Conservation (phyloP, 2,888 invertebrate species). For the Rugalucina vietnamica region DNA sequence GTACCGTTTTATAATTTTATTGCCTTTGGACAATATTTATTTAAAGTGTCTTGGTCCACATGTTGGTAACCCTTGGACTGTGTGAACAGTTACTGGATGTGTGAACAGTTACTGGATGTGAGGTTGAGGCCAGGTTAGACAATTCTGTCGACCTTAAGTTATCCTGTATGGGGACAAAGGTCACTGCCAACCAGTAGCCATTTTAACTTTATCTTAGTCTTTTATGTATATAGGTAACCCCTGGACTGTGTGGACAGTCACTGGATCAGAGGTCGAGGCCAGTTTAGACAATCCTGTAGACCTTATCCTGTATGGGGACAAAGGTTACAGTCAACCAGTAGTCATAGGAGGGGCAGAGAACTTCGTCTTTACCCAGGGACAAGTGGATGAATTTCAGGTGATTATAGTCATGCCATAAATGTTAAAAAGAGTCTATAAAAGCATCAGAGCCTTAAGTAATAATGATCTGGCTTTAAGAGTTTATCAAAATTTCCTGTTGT, state of each 20-base stretch:
- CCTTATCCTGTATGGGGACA: slow-evolving; percentile 72
- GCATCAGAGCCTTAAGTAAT: no score
- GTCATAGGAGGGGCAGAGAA: slow-evolving; percentile 59
- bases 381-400: slow-evolving; percentile 67
- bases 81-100: no score
- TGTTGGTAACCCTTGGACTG: slow-evolving; percentile 67
- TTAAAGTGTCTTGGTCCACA: no score
- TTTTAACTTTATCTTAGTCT: no score
- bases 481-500: no score
- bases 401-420: no score
- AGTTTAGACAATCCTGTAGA: slow-evolving; percentile 59
- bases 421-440: no score
- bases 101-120: slow-evolving; percentile 63
- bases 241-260: slow-evolving; percentile 69
- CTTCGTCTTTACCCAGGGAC: slow-evolving; percentile 60
- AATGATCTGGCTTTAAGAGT: no score
- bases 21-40: no score
- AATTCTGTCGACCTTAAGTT: slow-evolving; percentile 58
- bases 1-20: no score
- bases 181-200: no score
- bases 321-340: slow-evolving; percentile 66
- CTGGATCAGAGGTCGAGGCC: slow-evolving; percentile 59
- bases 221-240: slow-evolving; percentile 64
- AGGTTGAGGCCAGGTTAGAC: slow-evolving; percentile 56
- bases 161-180: slow-evolving; percentile 73